These are phyloP conservation scores for Drosophila aldrichi DNA, from an alignment of 2,888 invertebrate species.

Conservation along the genomic window DNA sequence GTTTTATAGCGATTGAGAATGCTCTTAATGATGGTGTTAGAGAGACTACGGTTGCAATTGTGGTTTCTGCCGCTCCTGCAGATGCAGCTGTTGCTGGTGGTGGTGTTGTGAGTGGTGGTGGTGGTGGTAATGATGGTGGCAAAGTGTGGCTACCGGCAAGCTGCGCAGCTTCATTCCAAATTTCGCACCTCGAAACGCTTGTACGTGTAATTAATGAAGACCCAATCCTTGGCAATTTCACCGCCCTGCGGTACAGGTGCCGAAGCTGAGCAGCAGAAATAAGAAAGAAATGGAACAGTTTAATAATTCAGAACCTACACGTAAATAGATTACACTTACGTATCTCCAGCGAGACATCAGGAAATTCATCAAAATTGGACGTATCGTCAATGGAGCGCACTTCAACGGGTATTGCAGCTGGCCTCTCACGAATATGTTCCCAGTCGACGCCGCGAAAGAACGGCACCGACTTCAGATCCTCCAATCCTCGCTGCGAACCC, in stretches of 20 bases:
- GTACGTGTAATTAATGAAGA: constrained; percentile 99
- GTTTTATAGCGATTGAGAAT: constrained; percentile 66
- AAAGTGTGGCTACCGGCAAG: constrained; percentile 68
- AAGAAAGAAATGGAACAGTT: neutral
- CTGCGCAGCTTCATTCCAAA: constrained; percentile 79
- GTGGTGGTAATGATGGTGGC: constrained; percentile 56
- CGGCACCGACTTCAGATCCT: constrained; percentile 95
- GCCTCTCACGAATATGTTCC: constrained; percentile 99
- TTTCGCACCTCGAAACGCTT: constrained; percentile 96
- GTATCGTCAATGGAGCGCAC: constrained; percentile 99
- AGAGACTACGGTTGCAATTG: constrained; percentile 68
- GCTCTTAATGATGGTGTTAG: constrained; percentile 62
- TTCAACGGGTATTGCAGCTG: constrained; percentile 98
- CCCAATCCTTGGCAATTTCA: constrained; percentile 99
- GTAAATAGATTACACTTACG: constrained; percentile 89
- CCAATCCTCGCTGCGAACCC: constrained; percentile 95
- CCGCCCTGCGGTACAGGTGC: constrained; percentile 96
- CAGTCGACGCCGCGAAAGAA: constrained; percentile 99
- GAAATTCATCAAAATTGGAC: constrained; percentile 99
- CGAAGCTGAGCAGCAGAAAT: constrained; percentile 88
- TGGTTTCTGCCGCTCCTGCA: constrained; percentile 40
- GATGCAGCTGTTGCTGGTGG: constrained; percentile 31
- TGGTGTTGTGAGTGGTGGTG: constrained; percentile 20
- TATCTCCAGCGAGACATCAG: constrained; percentile 99
- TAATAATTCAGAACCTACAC: neutral